These are phyloP conservation scores for Cyanoramphus novaezelandiae DNA, from an alignment of 2,113 vertebrate genomes.

Conservation along the genomic window DNA sequence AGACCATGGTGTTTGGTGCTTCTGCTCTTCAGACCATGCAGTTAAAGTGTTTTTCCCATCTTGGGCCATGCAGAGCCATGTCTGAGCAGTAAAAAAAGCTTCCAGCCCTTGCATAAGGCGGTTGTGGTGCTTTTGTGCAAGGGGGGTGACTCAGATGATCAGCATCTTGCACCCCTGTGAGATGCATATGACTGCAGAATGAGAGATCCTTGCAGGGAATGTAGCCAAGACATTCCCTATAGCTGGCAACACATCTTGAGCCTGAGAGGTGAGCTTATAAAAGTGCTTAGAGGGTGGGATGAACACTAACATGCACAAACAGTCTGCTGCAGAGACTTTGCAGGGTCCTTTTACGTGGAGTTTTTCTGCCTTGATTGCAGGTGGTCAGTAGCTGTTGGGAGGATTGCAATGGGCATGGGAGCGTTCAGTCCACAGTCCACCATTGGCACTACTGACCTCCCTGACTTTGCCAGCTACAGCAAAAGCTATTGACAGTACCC, in stretches of 20 bases:
- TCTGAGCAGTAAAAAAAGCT: not conserved
- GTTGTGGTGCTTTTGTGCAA: not conserved
- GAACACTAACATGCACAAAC: not conserved
- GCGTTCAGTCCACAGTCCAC: not conserved
- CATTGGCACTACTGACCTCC: not conserved
- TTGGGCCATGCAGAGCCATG: not conserved
- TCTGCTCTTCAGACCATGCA: not conserved
- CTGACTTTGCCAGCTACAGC: not conserved
- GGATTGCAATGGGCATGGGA: not conserved
- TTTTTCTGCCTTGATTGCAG: not conserved
- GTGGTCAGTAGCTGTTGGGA: not conserved
- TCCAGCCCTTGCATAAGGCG: not conserved
- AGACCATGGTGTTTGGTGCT: not conserved
- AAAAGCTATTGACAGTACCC: not conserved
- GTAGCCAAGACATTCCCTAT: not conserved
- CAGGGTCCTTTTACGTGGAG: not conserved
- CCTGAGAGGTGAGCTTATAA: not conserved
- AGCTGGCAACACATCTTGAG: not conserved
- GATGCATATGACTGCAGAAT: not conserved
- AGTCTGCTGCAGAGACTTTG: not conserved
- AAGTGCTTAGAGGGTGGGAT: not conserved
- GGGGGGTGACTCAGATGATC: not conserved
- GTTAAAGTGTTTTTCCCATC: not conserved
- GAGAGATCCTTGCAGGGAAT: not conserved
- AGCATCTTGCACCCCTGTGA: not conserved